Percentiles rank a stretch among this genome's conserved stretches.
Conservation (phyloP, 2,888 invertebrate genomes). For the Phorcus lineatus region DNA sequence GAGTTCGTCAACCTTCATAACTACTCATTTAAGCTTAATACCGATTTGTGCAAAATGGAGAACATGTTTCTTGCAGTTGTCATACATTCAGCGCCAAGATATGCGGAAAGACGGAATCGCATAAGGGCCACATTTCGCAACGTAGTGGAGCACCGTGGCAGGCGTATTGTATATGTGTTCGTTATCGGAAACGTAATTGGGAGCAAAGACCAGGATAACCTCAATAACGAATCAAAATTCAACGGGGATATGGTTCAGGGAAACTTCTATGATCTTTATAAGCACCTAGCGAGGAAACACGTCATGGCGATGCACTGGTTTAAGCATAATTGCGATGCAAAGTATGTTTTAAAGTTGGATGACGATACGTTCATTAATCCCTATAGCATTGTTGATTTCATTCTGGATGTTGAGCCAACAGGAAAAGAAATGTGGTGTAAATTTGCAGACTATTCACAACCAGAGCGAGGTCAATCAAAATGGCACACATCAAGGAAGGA, state of each 20-base stretch:
- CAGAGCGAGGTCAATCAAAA: not conserved
- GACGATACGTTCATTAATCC: slow-evolving; percentile 12
- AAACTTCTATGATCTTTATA: not conserved
- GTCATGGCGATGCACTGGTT: slow-evolving; percentile 14
- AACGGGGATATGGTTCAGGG: not conserved
- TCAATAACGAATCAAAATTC: not conserved
- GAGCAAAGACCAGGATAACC: not conserved
- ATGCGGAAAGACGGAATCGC: not conserved
- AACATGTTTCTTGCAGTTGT: not conserved
- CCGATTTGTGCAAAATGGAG: not conserved
- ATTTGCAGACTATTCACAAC: no score
- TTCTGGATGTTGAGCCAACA: not conserved
- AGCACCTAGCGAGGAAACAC: not conserved
- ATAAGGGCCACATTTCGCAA: not conserved
- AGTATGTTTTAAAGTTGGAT: not conserved
- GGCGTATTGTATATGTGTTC: not conserved
- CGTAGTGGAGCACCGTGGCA: not conserved
- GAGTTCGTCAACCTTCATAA: not conserved
- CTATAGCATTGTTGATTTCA: not conserved
- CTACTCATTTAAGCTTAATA: not conserved
- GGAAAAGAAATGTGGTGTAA: not conserved
- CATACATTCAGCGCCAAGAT: not conserved
- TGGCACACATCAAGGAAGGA: not conserved
- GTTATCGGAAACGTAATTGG: not conserved
- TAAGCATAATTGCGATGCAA: not conserved